Evolutionary conservation across 2,797 vertebrate genomes (phyloP), one percentile per base, ranked within the genome.

Genomic region (Ficedula albicollis): DNA sequence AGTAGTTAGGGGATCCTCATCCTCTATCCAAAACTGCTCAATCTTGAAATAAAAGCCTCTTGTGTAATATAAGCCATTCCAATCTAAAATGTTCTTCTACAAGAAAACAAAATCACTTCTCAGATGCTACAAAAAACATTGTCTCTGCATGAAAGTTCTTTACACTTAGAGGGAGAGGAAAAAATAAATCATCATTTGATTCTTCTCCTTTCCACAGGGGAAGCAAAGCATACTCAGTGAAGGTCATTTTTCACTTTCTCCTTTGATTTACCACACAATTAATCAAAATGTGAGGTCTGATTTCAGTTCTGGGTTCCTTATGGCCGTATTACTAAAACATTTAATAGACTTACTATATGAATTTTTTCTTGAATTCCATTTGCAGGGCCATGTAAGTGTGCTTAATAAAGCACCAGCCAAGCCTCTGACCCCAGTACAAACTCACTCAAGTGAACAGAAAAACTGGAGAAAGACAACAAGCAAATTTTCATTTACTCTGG

Each of bases 181-280:
- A 81, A 85, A 79, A 82, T 22, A 84, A 77, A 87, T 52, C 20
- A 90, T 56, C 10, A 26, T 80, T 73, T 80, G 6, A 83, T 66
- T 94, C 15, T 5, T 63, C 64, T 69, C n/a, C 44, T 91, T 91
- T 49, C 20, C 32, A 72, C 12, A 63, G 19, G 7, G 34, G 13
- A 89, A 87, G 55, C 18, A 75, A 78, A 87, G 48, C 36, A 91
- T 19, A 22, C n/a, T 54, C 38, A 30, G 32, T 58, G 55, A 76
- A 95, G 75, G 70, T 89, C 27, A 25, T 89, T 91, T 92, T 90
- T 94, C 78, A 93, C 54, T 30, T 88, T 93, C 73, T 75, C 55
- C 44, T 64, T 69, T 73, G 54, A 89, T 69, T 84, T 58, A 75
- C 30, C 52, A 63, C 63, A 84, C 27, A 93, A 74, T 84, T 89